phyloP scores from a whole-genome alignment of 2,113 vertebrate genomes.

The Sylvilagus bachmani region DNA sequence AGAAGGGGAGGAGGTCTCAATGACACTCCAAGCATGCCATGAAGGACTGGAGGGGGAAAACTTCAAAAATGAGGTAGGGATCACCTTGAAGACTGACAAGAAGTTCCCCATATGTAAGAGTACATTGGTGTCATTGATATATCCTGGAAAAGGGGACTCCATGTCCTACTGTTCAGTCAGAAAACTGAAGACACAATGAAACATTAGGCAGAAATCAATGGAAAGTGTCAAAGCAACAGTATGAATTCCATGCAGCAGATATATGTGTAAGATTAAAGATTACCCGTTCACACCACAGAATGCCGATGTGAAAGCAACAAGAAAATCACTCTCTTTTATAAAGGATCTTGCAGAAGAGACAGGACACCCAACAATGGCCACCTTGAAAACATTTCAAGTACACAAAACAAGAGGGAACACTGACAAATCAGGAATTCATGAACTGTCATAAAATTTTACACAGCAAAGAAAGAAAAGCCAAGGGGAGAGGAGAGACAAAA shows the following conservation, averaged over 20 bases:
- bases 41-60: neutral
- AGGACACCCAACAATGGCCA: neutral
- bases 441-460: neutral
- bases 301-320: neutral
- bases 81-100: neutral
- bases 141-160: neutral
- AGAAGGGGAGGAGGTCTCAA: neutral
- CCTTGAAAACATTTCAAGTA: neutral
- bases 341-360: neutral
- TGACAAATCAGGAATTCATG: neutral
- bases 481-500: neutral
- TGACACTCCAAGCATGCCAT: neutral
- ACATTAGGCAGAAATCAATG: neutral
- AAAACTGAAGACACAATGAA: neutral
- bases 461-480: neutral
- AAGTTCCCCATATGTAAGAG: neutral
- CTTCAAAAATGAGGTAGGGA: neutral
- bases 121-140: neutral
- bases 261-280: neutral
- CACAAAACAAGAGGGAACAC: neutral
- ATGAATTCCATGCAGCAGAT: neutral
- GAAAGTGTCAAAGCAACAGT: neutral
- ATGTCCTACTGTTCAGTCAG: neutral
- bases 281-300: neutral
- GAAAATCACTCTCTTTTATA: too few relatives aligned